These are phyloP conservation scores for Parapsyche elsis DNA, from an alignment of 1,140 invertebrate genomes.

Conservation along the genomic window DNA sequence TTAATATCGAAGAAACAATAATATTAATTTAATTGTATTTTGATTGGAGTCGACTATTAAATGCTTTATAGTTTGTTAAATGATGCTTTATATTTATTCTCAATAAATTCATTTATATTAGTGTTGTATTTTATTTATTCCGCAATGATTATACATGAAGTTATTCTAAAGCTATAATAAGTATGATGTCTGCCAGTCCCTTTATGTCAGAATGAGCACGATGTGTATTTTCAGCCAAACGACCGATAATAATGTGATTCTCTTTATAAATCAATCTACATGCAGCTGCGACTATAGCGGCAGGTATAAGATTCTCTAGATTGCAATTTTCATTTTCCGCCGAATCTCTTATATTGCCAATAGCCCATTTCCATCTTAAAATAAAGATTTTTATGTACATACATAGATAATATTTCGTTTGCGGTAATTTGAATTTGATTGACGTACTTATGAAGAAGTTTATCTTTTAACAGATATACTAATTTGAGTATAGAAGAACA, in stretches of 20 bases:
- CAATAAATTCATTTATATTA: background rate
- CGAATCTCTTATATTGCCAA: background rate
- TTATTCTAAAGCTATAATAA: background rate
- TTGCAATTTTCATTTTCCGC: background rate
- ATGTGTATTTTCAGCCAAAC: background rate
- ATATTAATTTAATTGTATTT: background rate
- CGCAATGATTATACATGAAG: background rate
- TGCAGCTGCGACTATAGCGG: background rate
- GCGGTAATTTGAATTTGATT: background rate
- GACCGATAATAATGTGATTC: background rate
- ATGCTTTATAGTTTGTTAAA: conserved; percentile 1
- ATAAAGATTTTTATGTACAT: conserved; percentile 8
- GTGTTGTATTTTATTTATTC: background rate
- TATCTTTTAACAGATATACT: conserved; percentile 37
- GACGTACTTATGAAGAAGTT: conserved; percentile 38
- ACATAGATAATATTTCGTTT: background rate
- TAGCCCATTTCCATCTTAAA: conserved; percentile 22
- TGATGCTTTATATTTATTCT: conserved; percentile 2
- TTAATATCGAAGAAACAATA: no score
- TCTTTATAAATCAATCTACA: background rate
- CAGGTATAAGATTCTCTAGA: background rate
- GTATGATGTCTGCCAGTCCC: background rate
- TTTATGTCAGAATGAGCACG: background rate
- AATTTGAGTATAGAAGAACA: conserved; percentile 43
- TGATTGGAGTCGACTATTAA: background rate